These are phyloP conservation scores for Agrotis puta DNA, from an alignment of 2,888 invertebrate species.

Conservation along the genomic window DNA sequence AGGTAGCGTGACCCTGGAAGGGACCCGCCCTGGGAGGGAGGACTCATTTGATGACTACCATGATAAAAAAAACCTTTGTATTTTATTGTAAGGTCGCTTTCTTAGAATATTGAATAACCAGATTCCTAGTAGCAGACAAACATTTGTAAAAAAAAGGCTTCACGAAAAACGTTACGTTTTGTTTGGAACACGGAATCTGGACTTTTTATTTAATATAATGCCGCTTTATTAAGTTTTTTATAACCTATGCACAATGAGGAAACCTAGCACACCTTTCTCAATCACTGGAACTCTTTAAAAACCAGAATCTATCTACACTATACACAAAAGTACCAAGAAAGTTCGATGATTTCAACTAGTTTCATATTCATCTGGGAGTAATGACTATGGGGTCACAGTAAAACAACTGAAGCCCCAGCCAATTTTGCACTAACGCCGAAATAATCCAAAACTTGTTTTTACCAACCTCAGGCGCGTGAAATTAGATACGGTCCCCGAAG, in stretches of 20 bases:
- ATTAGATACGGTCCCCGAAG: slow-evolving; percentile 49
- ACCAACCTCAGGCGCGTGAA: slow-evolving; percentile 48
- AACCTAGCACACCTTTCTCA: not conserved
- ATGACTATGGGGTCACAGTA: not conserved
- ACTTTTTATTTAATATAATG: not conserved
- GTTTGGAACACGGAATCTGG: too few relatives aligned
- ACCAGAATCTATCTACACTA: not conserved
- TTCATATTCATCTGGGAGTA: slow-evolving; percentile 4
- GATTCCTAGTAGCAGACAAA: too few relatives aligned
- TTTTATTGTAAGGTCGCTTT: too few relatives aligned
- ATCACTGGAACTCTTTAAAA: not conserved
- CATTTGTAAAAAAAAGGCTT: too few relatives aligned
- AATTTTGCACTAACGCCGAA: slow-evolving; percentile 37
- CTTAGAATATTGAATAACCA: too few relatives aligned
- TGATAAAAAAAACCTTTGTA: too few relatives aligned
- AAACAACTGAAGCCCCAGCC: slow-evolving; percentile 13
- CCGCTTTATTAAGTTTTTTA: not conserved
- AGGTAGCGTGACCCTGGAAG: too few relatives aligned
- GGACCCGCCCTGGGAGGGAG: too few relatives aligned
- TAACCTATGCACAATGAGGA: not conserved
- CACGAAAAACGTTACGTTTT: too few relatives aligned
- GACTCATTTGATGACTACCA: too few relatives aligned
- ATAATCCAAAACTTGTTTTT: slow-evolving; percentile 52
- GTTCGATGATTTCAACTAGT: not conserved
- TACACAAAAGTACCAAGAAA: too few relatives aligned